These are phyloP conservation scores for Matsumyia berberina DNA, from an alignment of 2,888 invertebrate species.

Conservation along the genomic window DNA sequence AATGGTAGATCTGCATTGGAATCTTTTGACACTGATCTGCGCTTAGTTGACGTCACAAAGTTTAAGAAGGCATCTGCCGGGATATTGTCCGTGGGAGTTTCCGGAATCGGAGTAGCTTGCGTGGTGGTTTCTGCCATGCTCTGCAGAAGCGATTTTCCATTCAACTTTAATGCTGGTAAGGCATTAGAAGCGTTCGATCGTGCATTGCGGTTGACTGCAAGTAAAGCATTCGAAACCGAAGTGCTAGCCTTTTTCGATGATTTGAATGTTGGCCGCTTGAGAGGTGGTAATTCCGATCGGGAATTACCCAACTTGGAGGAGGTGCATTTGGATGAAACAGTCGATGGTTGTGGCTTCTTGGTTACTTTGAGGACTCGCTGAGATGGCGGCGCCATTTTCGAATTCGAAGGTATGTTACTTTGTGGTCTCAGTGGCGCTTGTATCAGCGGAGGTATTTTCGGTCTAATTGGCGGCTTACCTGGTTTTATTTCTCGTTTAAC, in stretches of 20 bases:
- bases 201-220: neutral
- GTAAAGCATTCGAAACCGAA: conserved; percentile 36
- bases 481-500: neutral
- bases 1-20: conserved; percentile 26
- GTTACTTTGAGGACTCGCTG: neutral
- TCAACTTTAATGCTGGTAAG: conserved; percentile 25
- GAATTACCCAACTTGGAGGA: conserved; percentile 25
- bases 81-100: conserved; percentile 47
- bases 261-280: conserved; percentile 71
- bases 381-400: conserved; percentile 17
- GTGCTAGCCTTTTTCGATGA: conserved; percentile 53
- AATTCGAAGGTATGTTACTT: neutral
- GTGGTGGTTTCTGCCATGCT: conserved; percentile 57
- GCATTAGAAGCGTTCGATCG: neutral
- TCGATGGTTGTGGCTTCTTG: neutral
- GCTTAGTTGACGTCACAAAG: conserved; percentile 78
- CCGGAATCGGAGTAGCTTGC: conserved; percentile 61
- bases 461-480: neutral
- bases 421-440: neutral
- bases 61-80: conserved; percentile 63
- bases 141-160: conserved; percentile 38
- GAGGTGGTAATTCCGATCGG: conserved; percentile 27
- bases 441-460: neutral
- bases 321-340: neutral
- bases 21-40: conserved; percentile 62